phyloP scores from a whole-genome alignment of 2,113 vertebrate species.

The Zingel zingel region DNA sequence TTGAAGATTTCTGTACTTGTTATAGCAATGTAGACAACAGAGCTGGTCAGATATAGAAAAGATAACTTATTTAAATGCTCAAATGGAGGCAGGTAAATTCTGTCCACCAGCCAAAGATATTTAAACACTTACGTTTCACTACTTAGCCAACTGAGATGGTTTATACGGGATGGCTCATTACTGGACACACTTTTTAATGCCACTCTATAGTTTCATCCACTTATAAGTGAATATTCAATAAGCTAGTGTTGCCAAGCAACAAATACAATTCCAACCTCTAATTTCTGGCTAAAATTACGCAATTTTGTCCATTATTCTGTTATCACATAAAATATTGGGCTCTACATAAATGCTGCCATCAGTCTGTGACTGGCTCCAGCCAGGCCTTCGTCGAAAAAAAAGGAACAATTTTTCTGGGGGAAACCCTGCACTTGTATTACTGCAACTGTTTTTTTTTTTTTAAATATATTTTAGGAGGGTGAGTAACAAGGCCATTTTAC shows the following conservation, averaged over 20 bases:
- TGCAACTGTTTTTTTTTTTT: not conserved
- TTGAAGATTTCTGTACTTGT: not conserved
- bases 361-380: too few relatives aligned
- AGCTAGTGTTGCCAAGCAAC: conserved; percentile 47
- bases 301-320: not conserved
- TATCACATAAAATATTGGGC: too few relatives aligned
- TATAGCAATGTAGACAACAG: not conserved
- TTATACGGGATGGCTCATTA: not conserved
- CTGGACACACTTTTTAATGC: not conserved
- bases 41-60: not conserved
- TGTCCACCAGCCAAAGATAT: not conserved
- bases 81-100: not conserved
- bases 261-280: conserved; percentile 20
- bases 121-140: not conserved
- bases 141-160: not conserved
- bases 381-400: too few relatives aligned
- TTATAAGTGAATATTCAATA: conserved; percentile 14
- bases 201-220: not conserved
- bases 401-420: too few relatives aligned
- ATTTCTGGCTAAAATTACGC: conserved; percentile 26
- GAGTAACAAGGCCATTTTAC: not conserved
- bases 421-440: not conserved
- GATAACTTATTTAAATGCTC: not conserved
- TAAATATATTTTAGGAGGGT: not conserved
- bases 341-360: too few relatives aligned